phyloP scores from a whole-genome alignment of 2,797 vertebrate species.

The Chloroceryle amazona region DNA sequence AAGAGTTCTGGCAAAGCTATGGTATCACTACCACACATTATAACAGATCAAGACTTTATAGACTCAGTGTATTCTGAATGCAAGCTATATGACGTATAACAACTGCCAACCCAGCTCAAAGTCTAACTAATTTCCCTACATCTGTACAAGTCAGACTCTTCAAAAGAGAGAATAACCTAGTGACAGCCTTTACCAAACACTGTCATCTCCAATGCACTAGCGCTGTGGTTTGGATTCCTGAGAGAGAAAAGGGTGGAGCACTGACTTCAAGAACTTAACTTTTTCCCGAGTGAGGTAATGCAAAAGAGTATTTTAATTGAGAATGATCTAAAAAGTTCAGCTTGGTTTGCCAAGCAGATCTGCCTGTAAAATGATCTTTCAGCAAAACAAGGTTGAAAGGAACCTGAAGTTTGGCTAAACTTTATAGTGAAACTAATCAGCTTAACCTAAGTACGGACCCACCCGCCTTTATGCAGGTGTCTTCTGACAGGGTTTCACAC shows the following conservation, averaged over 20 bases:
- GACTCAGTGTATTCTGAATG: neutral
- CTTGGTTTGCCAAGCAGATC: neutral
- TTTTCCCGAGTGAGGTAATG: neutral
- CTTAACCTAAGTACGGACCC: neutral
- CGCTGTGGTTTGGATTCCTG: neutral
- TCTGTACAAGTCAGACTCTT: neutral
- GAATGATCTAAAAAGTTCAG: neutral
- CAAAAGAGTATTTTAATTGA: neutral
- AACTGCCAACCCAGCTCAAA: neutral
- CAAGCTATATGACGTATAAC: neutral
- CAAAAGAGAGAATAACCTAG: neutral
- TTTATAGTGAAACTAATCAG: neutral
- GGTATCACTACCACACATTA: neutral
- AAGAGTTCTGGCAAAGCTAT: neutral
- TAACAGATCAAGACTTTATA: neutral
- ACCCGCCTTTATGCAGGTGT: neutral
- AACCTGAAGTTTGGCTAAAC: neutral
- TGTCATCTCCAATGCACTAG: neutral
- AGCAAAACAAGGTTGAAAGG: neutral
- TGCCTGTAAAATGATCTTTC: neutral
- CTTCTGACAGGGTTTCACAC: neutral
- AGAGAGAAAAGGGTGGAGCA: neutral
- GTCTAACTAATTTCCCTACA: neutral
- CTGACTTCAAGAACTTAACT: constrained; percentile 8
- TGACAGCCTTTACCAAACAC: neutral